Evolutionary conservation across 2,797 vertebrate genomes (phyloP).

Genomic region (Synaphobranchus kaupii): DNA sequence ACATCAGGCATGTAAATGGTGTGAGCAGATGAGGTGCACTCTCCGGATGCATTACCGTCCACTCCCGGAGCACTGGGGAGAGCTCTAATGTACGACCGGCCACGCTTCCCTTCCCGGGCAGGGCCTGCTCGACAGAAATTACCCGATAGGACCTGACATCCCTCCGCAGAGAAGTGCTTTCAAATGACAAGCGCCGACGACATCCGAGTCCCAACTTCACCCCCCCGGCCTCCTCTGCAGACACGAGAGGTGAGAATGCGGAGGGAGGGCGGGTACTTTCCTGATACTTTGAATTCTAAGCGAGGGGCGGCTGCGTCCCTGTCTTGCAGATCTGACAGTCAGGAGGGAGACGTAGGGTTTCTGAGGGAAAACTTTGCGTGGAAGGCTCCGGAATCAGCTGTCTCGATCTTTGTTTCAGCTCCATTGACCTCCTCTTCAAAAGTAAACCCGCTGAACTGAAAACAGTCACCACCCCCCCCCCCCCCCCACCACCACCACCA

Average conservation of each 20-base stretch:
- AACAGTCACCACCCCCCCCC: slow-evolving; percentile 62
- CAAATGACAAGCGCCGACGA: slow-evolving; percentile 80
- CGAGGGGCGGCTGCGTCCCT: background rate
- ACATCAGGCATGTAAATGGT: slow-evolving; percentile 79
- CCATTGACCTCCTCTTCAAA: slow-evolving; percentile 59
- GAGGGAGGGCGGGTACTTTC: background rate
- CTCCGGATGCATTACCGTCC: slow-evolving; percentile 84
- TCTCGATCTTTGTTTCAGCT: slow-evolving; percentile 58
- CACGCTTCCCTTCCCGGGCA: slow-evolving; percentile 85
- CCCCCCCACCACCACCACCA: background rate
- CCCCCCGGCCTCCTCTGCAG: slow-evolving; percentile 58
- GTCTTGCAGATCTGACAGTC: slow-evolving; percentile 44
- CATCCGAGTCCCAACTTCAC: slow-evolving; percentile 79
- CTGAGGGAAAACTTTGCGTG: slow-evolving; percentile 27
- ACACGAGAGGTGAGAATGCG: background rate
- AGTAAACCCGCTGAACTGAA: slow-evolving; percentile 69
- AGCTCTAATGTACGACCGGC: slow-evolving; percentile 88
- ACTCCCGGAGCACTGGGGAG: slow-evolving; percentile 83
- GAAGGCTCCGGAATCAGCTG: background rate
- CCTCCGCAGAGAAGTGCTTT: slow-evolving; percentile 76
- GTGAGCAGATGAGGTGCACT: slow-evolving; percentile 88
- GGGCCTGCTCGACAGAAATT: slow-evolving; percentile 87
- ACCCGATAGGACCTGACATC: slow-evolving; percentile 90
- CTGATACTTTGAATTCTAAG: background rate
- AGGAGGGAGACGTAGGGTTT: slow-evolving; percentile 51